Base-by-base conservation (phyloP, 2,113 vertebrate genomes). In the Salvelinus namaycush region DNA sequence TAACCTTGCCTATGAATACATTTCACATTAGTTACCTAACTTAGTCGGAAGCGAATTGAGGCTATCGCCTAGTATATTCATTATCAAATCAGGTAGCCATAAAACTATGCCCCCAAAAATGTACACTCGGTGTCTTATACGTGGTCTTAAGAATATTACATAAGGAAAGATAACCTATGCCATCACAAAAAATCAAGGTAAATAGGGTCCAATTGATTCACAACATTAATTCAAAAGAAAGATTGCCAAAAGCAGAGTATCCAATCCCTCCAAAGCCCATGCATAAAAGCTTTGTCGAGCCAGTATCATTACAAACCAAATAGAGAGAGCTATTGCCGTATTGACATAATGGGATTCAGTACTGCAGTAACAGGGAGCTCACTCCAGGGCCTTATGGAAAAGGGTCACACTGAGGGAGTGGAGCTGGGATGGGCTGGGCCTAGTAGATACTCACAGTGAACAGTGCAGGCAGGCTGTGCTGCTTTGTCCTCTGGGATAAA, bases 401-500 rank as follows among this genome's bases (percentile, higher is more conserved):
- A 68, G 29, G 57, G 70, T 77, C 59, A 68, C 1, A 1, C 22
- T 39, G 24, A 65, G 79, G 16, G 6, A 20, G 26, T 24, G 5
- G 39, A 24, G 71, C 22, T 68, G 54, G 57, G 73, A 83, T 22
- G 59, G 59, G 59, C 2, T 68, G 24, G 39, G 26, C 75, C 87
- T 83, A 81, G 89, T 89, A 87, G 24, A 64, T 13, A 65, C 74
- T 71, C 14, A 29, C 74, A 72, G 77, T 71, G 49, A 31, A 70
- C 11, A 5, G 62, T 16, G 27, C 29, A 9, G 44, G 65, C 29
- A 75, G 16, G 62, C 80, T 78, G 68, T 14, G 85, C 68, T 59
- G 75, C 78, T 84, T 90, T 88, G 84, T 87, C 54, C 49, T 81
- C 76, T 44, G 13, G 59, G 51, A 2, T 84, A 81, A 89, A 88